Evolutionary conservation across 1,140 invertebrate species (phyloP), one percentile per base, ranked within the genome.

Genomic region (Heliothis virescens): DNA sequence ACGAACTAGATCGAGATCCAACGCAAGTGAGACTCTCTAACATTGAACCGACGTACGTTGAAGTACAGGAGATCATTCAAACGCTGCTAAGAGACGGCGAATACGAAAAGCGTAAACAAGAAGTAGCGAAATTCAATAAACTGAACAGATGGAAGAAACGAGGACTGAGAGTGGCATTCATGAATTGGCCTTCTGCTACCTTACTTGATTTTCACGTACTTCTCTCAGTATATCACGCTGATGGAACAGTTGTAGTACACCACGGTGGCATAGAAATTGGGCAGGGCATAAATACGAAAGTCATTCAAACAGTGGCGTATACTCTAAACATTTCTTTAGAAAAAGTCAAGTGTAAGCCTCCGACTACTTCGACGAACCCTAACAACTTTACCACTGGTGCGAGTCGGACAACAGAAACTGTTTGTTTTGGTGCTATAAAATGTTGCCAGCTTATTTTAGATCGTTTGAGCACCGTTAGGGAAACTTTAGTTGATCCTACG

Each of bases 241-340:
- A 98, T 94, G 97, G 97, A 11, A 97, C 97, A 1, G 97, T 98
- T 1, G 95, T 96, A 0, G 94, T 98, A 41, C 94, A 95, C 21
- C 97, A 98, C 85, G 97, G 96, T 62, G 98, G 98, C 26, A 96
- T 98, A 57, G 98, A 98, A 95, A 97, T 97, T 91, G 98, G 98
- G 2, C 98, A 98, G 95, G 98, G 98, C 5, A 96, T 98, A 74
- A 97, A 96, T 83, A 96, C 96, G 0, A 95, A 98, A 96, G 96
- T 97, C 3, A 96, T 96, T 55, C 98, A 98, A 95, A 96, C 96
- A 10, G 96, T 96, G 73, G 97, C 97, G 10, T 95, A 97, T 84
- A 96, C 95, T 15, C 92, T 98, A 0, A 96, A 96, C 1, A 96
- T 98, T 71, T 95, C 97, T 53, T 80, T 98, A 21, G 95, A 96